Percentiles rank a stretch among this genome's conserved stretches.
Conservation (phyloP, 2,888 invertebrate genomes). For the Ectobius pallidus region DNA sequence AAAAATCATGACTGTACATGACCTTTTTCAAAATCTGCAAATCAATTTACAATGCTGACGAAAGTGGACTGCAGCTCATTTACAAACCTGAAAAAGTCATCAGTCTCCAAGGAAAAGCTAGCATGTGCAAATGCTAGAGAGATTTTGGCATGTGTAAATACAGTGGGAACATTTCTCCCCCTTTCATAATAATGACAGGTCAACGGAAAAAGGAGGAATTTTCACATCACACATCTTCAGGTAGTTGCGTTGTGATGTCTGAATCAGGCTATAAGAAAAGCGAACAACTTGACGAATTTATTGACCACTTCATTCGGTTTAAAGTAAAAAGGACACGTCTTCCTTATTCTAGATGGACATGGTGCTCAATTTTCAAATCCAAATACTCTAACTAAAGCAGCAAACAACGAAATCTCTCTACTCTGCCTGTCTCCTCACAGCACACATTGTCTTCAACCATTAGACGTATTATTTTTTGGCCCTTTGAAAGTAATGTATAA, state of each 20-base stretch:
- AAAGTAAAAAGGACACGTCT: background rate
- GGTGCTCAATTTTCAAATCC: too few relatives aligned
- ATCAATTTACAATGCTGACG: background rate
- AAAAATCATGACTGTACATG: background rate
- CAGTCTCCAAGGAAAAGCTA: too few relatives aligned
- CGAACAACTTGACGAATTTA: background rate
- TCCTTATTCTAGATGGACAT: background rate
- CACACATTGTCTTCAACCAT: too few relatives aligned
- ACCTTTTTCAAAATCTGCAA: background rate
- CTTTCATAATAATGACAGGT: background rate
- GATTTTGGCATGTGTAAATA: background rate
- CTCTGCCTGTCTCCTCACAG: too few relatives aligned
- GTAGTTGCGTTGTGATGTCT: background rate
- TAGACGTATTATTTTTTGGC: too few relatives aligned
- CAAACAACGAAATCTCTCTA: background rate
- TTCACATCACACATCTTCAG: background rate
- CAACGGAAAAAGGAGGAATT: too few relatives aligned
- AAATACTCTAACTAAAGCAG: background rate
- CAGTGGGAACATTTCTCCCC: background rate
- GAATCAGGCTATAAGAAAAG: background rate
- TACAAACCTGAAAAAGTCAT: too few relatives aligned
- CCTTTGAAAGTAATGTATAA: background rate
- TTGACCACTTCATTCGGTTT: too few relatives aligned
- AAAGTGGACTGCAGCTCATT: background rate
- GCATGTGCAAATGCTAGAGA: background rate